These are phyloP conservation scores for Atta texana DNA, from an alignment of 1,140 invertebrate species.

Conservation along the genomic window DNA sequence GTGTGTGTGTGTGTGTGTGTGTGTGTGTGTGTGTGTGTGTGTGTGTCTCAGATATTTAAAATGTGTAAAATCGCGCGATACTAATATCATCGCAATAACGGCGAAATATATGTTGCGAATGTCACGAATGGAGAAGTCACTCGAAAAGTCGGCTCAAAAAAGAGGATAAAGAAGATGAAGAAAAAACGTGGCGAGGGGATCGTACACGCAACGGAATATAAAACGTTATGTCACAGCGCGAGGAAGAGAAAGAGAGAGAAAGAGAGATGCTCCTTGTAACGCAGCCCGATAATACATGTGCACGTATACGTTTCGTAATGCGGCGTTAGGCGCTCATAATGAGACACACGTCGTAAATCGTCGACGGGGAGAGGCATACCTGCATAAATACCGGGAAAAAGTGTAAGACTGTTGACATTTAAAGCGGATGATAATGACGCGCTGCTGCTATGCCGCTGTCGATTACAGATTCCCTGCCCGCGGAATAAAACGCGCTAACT, in stretches of 20 bases:
- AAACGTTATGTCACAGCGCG: conserved; percentile 45
- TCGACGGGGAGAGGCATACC: conserved; percentile 67
- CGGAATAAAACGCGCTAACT: neutral
- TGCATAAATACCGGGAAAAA: conserved; percentile 73
- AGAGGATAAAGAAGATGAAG: conserved; percentile 3
- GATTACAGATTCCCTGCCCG: conserved; percentile 72
- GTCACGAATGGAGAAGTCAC: neutral
- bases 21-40: neutral
- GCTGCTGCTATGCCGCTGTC: conserved; percentile 43
- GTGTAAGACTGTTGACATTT: conserved; percentile 82
- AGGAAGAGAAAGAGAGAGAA: neutral
- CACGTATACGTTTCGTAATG: conserved; percentile 73
- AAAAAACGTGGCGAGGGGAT: conserved; percentile 6
- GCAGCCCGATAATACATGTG: conserved; percentile 47
- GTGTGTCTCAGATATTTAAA: conserved; percentile 1
- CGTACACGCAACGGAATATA: conserved; percentile 20
- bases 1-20: no score
- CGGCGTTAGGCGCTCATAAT: conserved; percentile 74
- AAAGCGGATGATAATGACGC: conserved; percentile 79
- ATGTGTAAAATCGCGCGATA: neutral
- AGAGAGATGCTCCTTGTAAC: conserved; percentile 33
- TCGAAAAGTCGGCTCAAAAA: conserved; percentile 17
- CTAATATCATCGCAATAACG: neutral
- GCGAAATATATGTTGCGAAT: conserved; percentile 32
- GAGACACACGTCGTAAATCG: conserved; percentile 74